A percentile compares a stretch with the other conserved stretches of the same genome.
Evolutionary conservation across 2,888 invertebrate species (phyloP).

Genomic region (Pegoplata infirma): DNA sequence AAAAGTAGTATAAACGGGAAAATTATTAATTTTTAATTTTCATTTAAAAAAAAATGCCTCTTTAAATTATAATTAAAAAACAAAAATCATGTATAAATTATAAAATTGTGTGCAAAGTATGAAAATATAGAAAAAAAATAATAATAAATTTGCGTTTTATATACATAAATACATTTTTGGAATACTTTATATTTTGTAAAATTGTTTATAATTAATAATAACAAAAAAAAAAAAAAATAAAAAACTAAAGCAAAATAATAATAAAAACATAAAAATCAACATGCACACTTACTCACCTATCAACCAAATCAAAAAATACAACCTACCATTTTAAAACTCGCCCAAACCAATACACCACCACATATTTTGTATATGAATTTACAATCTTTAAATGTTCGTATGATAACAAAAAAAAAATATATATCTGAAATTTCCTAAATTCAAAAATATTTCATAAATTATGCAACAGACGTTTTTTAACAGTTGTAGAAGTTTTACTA

Average conservation of each 20-base stretch:
- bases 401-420: background rate
- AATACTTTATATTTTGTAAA: slow-evolving; percentile 50
- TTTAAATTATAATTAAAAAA: slow-evolving; percentile 12
- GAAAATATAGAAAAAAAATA: too few species aligned
- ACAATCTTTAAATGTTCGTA: background rate
- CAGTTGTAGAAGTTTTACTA: too few species aligned
- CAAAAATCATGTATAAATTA: slow-evolving; percentile 39
- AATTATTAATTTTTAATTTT: slow-evolving; percentile 9
- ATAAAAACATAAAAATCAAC: background rate
- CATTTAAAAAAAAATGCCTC: slow-evolving; percentile 18
- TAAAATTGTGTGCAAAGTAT: slow-evolving; percentile 25
- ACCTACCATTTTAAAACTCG: background rate
- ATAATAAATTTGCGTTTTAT: slow-evolving; percentile 31
- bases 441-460: too few species aligned
- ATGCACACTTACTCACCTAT: background rate
- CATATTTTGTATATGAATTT: background rate
- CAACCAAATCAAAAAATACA: too few species aligned
- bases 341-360: background rate
- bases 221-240: background rate
- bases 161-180: slow-evolving; percentile 38
- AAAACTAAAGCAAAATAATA: background rate
- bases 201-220: slow-evolving; percentile 34
- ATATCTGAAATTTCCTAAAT: too few species aligned
- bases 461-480: too few species aligned
- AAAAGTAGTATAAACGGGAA: slow-evolving; percentile 50